Evolutionary conservation across 1,140 invertebrate species (phyloP).

Genomic region (Heliconius himera): DNA sequence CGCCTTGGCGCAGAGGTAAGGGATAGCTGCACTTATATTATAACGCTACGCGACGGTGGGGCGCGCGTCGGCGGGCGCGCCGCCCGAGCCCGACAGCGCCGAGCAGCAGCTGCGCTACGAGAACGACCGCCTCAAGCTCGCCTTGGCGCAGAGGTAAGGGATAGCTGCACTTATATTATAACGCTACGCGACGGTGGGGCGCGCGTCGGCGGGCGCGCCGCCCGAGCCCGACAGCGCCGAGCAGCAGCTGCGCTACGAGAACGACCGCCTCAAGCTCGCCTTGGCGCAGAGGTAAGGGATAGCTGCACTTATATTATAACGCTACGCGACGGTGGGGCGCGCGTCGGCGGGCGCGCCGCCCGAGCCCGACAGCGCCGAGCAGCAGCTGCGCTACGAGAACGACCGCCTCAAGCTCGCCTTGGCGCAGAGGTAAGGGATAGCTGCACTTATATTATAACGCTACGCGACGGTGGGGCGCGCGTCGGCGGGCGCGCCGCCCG

Average conservation of each 20-base stretch:
- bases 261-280: constrained; percentile 96
- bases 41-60: constrained; percentile 73
- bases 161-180: too few relatives aligned
- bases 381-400: constrained; percentile 98
- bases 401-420: constrained; percentile 96
- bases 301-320: too few relatives aligned
- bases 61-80: constrained; percentile 45
- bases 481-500: constrained; percentile 41
- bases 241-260: constrained; percentile 97
- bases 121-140: constrained; percentile 97
- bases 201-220: constrained; percentile 45
- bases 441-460: too few relatives aligned
- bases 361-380: constrained; percentile 84
- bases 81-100: constrained; percentile 71
- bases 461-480: constrained; percentile 70
- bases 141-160: constrained; percentile 96
- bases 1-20: constrained; percentile 96
- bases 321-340: constrained; percentile 70
- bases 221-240: constrained; percentile 83
- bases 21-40: too few relatives aligned
- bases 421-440: constrained; percentile 97
- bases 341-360: constrained; percentile 44
- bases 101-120: constrained; percentile 98
- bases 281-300: constrained; percentile 97
- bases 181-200: constrained; percentile 71